These are phyloP conservation scores for Pleuronectes platessa DNA, from an alignment of 2,113 vertebrate species.

Conservation along the genomic window DNA sequence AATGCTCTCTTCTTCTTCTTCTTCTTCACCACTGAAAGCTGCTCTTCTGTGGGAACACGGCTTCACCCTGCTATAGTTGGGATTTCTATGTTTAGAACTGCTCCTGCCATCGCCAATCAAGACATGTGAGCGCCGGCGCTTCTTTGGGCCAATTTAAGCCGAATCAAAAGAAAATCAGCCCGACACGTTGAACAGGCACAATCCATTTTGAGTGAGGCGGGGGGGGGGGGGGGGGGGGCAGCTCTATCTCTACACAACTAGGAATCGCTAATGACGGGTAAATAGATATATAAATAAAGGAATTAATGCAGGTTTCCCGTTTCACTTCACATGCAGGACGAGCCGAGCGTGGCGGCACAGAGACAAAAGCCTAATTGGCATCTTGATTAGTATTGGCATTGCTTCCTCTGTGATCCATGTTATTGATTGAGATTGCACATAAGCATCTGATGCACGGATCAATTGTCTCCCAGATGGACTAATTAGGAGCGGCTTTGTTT, in stretches of 20 bases:
- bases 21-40: constrained; percentile 3
- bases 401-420: constrained; percentile 51
- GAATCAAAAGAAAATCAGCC: constrained; percentile 34
- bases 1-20: constrained; percentile 5
- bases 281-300: neutral
- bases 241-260: neutral
- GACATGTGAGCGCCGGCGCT: neutral
- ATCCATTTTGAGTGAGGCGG: neutral
- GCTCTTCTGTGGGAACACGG: constrained; percentile 31
- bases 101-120: constrained; percentile 22
- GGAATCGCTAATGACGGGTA: constrained; percentile 9
- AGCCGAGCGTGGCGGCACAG: neutral
- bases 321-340: neutral
- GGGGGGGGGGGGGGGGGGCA: too few relatives aligned
- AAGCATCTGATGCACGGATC: constrained; percentile 32
- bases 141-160: constrained; percentile 31
- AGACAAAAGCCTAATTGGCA: constrained; percentile 47
- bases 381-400: constrained; percentile 40
- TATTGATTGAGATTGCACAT: constrained; percentile 49
- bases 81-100: constrained; percentile 41
- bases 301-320: constrained; percentile 1
- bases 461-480: constrained; percentile 55
- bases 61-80: constrained; percentile 17
- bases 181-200: neutral
- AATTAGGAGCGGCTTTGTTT: constrained; percentile 50